These are phyloP conservation scores for Nephrotoma flavescens DNA, from an alignment of 2,888 invertebrate genomes.

Conservation along the genomic window DNA sequence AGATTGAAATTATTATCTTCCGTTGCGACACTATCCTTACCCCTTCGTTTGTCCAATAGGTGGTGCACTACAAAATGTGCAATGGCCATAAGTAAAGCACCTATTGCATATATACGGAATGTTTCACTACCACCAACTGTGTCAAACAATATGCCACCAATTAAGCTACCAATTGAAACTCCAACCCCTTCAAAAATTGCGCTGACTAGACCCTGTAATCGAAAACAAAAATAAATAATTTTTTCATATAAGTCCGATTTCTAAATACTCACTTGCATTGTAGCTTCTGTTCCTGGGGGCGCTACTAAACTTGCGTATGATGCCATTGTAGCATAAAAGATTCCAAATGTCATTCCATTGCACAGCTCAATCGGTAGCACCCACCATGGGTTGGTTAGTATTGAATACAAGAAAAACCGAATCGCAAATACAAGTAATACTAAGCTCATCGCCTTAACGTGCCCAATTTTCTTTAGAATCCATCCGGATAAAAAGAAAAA, in stretches of 20 bases:
- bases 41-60: constrained; percentile 15
- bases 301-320: constrained; percentile 75
- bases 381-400: constrained; percentile 67
- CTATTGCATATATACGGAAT: constrained; percentile 57
- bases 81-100: constrained; percentile 43
- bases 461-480: constrained; percentile 65
- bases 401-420: constrained; percentile 68
- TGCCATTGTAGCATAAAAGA: constrained; percentile 78
- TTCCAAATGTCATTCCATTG: constrained; percentile 78
- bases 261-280: constrained; percentile 51
- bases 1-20: not conserved
- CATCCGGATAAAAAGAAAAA: constrained; percentile 70
- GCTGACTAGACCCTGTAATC: constrained; percentile 61
- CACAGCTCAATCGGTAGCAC: constrained; percentile 71
- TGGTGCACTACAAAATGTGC: constrained; percentile 42
- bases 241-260: not conserved
- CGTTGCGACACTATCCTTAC: not conserved
- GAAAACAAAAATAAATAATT: not conserved
- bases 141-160: constrained; percentile 59
- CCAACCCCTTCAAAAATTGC: constrained; percentile 80
- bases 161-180: constrained; percentile 60
- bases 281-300: constrained; percentile 72
- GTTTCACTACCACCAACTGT: constrained; percentile 47
- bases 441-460: constrained; percentile 67
- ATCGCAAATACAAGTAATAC: constrained; percentile 66